These are phyloP conservation scores for Elmis aenea DNA, from an alignment of 2,888 invertebrate genomes.

Conservation along the genomic window DNA sequence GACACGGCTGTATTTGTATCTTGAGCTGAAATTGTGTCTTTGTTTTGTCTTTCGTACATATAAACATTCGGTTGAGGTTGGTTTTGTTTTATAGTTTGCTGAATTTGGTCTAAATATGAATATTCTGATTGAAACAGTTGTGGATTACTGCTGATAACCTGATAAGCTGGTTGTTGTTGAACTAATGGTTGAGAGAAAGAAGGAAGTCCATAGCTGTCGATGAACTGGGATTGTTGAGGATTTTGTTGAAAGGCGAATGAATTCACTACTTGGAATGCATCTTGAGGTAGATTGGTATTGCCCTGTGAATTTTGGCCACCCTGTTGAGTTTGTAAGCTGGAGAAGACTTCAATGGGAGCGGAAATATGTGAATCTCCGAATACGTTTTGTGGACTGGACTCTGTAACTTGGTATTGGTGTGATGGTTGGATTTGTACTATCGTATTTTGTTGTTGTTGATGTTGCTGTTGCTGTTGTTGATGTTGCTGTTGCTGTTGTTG, in stretches of 20 bases:
- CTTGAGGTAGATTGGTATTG: no score
- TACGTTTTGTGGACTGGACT: no score
- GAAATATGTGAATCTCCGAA: no score
- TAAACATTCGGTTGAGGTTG: background rate
- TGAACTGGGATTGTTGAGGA: constrained; percentile 37
- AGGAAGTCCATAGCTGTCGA: background rate
- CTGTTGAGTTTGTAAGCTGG: no score
- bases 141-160: constrained; percentile 37
- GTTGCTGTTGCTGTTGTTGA: constrained; percentile 29
- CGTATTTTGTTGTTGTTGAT: constrained; percentile 23
- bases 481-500: constrained; percentile 41
- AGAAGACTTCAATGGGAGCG: no score
- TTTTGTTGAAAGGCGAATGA: constrained; percentile 36
- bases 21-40: no score
- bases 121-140: constrained; percentile 33
- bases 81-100: constrained; percentile 40
- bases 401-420: no score
- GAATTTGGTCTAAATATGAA: constrained; percentile 44
- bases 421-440: no score
- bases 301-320: no score
- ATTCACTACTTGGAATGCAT: constrained; percentile 19
- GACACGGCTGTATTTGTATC: background rate
- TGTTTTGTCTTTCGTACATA: background rate
- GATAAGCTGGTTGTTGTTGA: constrained; percentile 43
- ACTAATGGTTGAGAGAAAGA: constrained; percentile 32